Evolutionary conservation across 2,113 vertebrate species (phyloP).

Genomic region (Hippocampus guttulatus): DNA sequence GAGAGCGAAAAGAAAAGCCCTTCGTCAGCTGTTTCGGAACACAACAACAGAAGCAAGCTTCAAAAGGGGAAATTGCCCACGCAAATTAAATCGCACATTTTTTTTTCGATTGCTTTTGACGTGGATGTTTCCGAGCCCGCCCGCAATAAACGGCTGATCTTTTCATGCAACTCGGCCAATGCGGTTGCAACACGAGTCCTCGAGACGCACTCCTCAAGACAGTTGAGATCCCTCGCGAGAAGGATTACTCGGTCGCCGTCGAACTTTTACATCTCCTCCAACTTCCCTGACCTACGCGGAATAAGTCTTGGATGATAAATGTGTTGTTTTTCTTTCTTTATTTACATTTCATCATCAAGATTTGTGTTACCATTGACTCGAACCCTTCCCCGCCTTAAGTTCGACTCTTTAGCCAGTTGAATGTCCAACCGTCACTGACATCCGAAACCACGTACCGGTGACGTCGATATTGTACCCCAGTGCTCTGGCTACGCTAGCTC

Average conservation of each 20-base stretch:
- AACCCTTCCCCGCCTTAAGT: neutral
- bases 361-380: neutral
- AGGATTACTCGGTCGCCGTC: too few relatives aligned
- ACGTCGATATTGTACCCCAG: conserved; percentile 7
- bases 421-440: conserved; percentile 1
- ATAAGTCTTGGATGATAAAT: neutral
- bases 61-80: conserved; percentile 8
- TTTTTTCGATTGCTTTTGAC: neutral
- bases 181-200: too few relatives aligned
- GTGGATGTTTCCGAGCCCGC: neutral
- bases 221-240: too few relatives aligned
- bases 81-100: neutral
- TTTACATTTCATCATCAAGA: neutral
- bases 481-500: conserved; percentile 15
- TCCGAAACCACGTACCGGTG: neutral
- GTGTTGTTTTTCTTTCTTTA: neutral
- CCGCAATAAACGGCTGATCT: neutral
- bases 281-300: too few relatives aligned
- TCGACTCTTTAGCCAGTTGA: neutral
- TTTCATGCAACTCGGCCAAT: too few relatives aligned
- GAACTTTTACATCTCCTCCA: too few relatives aligned
- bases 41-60: conserved; percentile 37
- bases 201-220: too few relatives aligned
- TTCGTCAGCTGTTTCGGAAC: conserved; percentile 42
- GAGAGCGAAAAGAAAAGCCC: conserved; percentile 14